Base-by-base conservation (phyloP, 2,888 invertebrate genomes). In the Ophion obscuratus region DNA sequence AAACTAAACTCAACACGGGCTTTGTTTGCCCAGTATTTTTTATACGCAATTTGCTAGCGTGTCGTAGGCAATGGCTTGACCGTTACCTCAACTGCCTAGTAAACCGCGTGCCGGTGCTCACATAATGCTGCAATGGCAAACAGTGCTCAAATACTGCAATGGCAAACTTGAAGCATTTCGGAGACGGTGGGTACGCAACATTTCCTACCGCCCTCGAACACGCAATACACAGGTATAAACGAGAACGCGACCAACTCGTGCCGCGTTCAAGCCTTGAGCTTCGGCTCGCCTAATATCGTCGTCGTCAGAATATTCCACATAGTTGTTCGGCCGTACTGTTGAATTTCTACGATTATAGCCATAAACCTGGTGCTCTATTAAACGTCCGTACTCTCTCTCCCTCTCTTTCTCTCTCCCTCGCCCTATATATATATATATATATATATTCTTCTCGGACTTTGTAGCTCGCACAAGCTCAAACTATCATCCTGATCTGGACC, bases 321-420 rank as follows among this genome's bases (percentile, higher is more conserved):
- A 85, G 75, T 79, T 82, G 36, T 67, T 81, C 47, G 53, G 68
- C 64, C 75, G 44, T 44, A 59, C 64, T 47, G 74, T 64, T 71
- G 71, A 79, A 76, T 85, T 85, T 79, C 75, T n/a, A 47, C 64
- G 59, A 75, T 76, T 79, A 79, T 79, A 53, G 75, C 70, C 44
- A 74, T 57, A 75, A 57, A 68, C 40, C 59, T 68, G 53, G 11
- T 24, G 31, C 71, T 81, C 5, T n/a, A 64, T 61, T 9, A 47
- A 36, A 17, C 40, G 57, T 17, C 77, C 14, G 2, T 10, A 14
- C n/a, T 47, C 14, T 3, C 47, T 70, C 44, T 24, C n/a, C 36
- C 40, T 44, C 24, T 59, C 76, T 20, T 14, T 20, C 36, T 36
- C 71, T 20, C 36, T 31, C 3, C n/a, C 68, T 53, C 6, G n/a